These are phyloP conservation scores for Galendromus occidentalis DNA, from an alignment of 1,140 invertebrate species.

Conservation along the genomic window DNA sequence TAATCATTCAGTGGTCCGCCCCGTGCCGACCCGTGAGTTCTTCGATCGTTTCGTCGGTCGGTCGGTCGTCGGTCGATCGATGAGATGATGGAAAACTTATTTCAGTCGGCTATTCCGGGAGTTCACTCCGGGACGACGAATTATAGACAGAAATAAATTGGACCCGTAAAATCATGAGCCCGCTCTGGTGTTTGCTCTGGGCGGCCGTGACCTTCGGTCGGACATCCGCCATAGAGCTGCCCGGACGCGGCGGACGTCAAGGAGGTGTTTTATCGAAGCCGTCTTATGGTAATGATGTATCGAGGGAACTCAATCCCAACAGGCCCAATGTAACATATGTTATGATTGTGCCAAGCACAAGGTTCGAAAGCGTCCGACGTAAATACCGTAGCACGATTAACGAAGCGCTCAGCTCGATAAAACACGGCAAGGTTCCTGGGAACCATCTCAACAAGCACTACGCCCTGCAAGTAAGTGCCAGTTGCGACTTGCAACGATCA, in stretches of 20 bases:
- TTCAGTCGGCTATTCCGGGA: too few species aligned
- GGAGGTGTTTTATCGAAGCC: not conserved
- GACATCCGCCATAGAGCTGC: not conserved
- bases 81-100: too few species aligned
- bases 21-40: too few species aligned
- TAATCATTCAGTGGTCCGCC: too few species aligned
- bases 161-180: too few species aligned
- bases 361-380: not conserved
- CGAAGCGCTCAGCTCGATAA: slow-evolving; percentile 9
- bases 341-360: slow-evolving; percentile 4
- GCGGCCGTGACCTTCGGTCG: not conserved
- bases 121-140: too few species aligned
- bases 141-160: too few species aligned
- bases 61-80: too few species aligned
- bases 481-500: too few species aligned
- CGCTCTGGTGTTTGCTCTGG: not conserved
- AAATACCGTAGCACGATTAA: slow-evolving; percentile 7
- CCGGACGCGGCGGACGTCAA: not conserved
- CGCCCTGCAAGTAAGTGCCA: not conserved
- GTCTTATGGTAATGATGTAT: too few species aligned
- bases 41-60: too few species aligned
- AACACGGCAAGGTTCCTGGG: slow-evolving; percentile 3
- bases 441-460: slow-evolving; percentile 9
- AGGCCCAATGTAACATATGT: slow-evolving; percentile 2
- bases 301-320: not conserved